phyloP scores from a whole-genome alignment of 2,797 vertebrate species.

The Hylomyscus alleni region DNA sequence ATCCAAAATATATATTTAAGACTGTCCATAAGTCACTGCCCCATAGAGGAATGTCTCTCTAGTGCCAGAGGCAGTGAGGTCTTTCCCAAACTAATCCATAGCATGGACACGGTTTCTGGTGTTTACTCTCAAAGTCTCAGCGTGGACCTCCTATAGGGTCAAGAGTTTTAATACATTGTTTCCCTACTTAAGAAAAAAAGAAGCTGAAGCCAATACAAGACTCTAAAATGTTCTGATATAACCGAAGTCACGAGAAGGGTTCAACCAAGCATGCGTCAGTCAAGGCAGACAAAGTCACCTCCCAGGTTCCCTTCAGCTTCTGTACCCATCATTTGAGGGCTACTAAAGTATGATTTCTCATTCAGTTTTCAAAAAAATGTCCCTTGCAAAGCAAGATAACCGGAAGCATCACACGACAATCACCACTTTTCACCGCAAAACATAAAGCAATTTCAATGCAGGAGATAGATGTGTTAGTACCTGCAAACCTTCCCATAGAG shows the following conservation, averaged over 20 bases:
- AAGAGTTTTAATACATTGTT: constrained; percentile 42
- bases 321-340: background rate
- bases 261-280: background rate
- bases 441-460: constrained; percentile 22
- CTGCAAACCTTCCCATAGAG: background rate
- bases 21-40: constrained; percentile 9
- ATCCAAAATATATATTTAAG: constrained; percentile 34
- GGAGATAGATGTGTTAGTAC: background rate
- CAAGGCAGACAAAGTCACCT: background rate
- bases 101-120: background rate
- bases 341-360: background rate
- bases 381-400: constrained; percentile 38
- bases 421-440: constrained; percentile 41
- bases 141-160: background rate
- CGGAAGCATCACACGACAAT: background rate
- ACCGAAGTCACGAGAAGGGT: constrained; percentile 21
- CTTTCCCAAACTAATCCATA: background rate
- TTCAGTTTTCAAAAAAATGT: constrained; percentile 46
- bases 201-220: constrained; percentile 30
- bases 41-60: constrained; percentile 10
- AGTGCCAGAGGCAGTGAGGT: background rate
- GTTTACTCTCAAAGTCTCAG: background rate
- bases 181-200: constrained; percentile 18
- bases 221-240: background rate
- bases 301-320: background rate